Evolutionary conservation across 2,113 vertebrate species (phyloP).

Genomic region (Excalfactoria chinensis): DNA sequence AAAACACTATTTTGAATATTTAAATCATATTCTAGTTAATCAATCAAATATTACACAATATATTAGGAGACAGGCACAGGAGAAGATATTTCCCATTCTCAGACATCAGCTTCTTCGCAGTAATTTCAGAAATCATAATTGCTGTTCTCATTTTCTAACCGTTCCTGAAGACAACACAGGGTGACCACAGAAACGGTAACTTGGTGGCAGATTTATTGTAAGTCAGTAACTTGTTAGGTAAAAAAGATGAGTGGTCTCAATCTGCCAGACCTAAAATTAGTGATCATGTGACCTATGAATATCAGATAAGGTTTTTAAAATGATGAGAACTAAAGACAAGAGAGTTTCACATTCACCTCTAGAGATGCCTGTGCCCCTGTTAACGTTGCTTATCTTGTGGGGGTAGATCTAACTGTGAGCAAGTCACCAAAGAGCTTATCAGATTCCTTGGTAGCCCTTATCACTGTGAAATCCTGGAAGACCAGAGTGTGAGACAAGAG

Average conservation of each 20-base stretch:
- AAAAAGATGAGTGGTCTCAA: neutral
- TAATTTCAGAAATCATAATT: neutral
- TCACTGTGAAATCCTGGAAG: no score
- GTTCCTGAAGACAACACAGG: neutral
- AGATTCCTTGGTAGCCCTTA: no score
- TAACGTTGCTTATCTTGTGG: neutral
- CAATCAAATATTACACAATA: neutral
- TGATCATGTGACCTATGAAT: neutral
- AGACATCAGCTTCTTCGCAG: neutral
- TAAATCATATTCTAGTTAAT: neutral
- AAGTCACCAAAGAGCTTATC: no score
- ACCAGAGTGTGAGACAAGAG: no score
- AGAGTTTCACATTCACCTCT: slow-evolving; percentile 7
- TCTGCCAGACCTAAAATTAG: neutral
- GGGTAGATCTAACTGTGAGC: no score
- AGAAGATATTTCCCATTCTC: neutral
- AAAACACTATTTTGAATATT: neutral
- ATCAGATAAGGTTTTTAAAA: slow-evolving; percentile 31
- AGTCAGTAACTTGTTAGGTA: neutral
- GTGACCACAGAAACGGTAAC: neutral
- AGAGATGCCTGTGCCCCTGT: neutral
- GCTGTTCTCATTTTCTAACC: neutral
- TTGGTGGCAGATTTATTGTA: neutral
- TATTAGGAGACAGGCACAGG: neutral
- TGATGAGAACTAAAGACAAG: neutral